Conservation (phyloP, 1,140 invertebrate genomes). For the Asbolus verrucosus region DNA sequence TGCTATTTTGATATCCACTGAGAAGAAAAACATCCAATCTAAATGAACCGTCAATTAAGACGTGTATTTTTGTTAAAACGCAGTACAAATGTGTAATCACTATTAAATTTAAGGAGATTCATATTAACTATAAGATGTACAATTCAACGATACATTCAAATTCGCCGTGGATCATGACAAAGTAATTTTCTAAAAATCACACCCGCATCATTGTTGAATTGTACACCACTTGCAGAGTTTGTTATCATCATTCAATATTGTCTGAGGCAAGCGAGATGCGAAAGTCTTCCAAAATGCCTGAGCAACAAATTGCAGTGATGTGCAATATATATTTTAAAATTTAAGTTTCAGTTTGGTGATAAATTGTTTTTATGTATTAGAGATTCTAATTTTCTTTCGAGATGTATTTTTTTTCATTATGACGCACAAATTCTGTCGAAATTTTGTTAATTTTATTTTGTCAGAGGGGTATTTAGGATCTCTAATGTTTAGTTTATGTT, state of each 20-base stretch:
- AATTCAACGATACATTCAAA: conserved; percentile 26
- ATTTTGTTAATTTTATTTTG: conserved; percentile 49
- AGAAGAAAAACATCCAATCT: conserved; percentile 50
- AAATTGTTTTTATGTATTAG: conserved; percentile 51
- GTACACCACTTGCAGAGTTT: conserved; percentile 46
- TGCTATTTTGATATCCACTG: conserved; percentile 55
- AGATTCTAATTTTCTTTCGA: conserved; percentile 53
- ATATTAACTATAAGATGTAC: conserved; percentile 51
- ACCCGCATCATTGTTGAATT: conserved; percentile 20
- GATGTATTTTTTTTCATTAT: conserved; percentile 45
- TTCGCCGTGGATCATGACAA: conserved; percentile 12
- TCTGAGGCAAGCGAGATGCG: conserved; percentile 31
- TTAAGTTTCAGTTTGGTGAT: conserved; percentile 48
- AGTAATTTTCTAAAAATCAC: conserved; percentile 21
- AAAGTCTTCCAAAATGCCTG: conserved; percentile 51
- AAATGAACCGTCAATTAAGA: conserved; percentile 59
- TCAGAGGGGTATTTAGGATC: conserved; percentile 55
- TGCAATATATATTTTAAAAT: conserved; percentile 58
- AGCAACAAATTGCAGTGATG: conserved; percentile 56
- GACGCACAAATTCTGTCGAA: conserved; percentile 46
- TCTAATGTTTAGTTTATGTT: conserved; percentile 53
- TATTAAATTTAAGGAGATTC: conserved; percentile 51
- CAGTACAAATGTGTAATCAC: conserved; percentile 65
- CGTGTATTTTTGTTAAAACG: conserved; percentile 64
- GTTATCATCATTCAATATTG: conserved; percentile 50